Evolutionary conservation across 2,888 invertebrate species (phyloP).

Genomic region (Drosophila longiperda): DNA sequence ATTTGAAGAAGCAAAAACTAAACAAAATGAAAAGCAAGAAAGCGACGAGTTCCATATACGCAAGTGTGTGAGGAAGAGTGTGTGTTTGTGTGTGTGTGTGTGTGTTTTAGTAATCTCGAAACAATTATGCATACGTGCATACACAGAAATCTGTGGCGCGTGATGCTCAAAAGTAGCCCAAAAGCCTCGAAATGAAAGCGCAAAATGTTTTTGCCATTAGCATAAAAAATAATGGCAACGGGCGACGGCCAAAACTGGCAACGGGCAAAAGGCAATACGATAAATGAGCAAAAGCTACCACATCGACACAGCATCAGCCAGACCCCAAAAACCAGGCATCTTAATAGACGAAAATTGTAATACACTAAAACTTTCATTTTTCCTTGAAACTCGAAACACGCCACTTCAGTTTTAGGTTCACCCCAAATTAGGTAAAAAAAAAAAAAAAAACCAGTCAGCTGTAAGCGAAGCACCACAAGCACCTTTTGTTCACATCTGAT

Average conservation of each 20-base stretch:
- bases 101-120: conserved; percentile 67
- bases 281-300: conserved; percentile 20
- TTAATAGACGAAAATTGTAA: conserved; percentile 22
- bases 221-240: conserved; percentile 75
- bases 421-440: neutral
- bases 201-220: conserved; percentile 74
- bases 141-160: conserved; percentile 76
- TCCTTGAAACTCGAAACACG: no score
- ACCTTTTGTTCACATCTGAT: neutral
- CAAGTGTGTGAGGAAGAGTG: conserved; percentile 1
- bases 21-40: conserved; percentile 37
- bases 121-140: conserved; percentile 80
- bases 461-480: neutral
- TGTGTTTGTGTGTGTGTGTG: conserved; percentile 4
- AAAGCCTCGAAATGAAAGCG: conserved; percentile 76
- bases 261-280: conserved; percentile 31
- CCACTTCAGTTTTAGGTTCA: neutral
- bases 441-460: neutral
- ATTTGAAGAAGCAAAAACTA: conserved; percentile 14
- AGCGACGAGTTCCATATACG: neutral
- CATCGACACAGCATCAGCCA: conserved; percentile 16
- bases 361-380: conserved; percentile 16
- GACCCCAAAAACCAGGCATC: neutral
- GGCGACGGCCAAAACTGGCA: conserved; percentile 24
- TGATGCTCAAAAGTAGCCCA: conserved; percentile 69